Conservation (phyloP, 2,888 invertebrate genomes). For the Drosophila nr. perissopoda region DNA sequence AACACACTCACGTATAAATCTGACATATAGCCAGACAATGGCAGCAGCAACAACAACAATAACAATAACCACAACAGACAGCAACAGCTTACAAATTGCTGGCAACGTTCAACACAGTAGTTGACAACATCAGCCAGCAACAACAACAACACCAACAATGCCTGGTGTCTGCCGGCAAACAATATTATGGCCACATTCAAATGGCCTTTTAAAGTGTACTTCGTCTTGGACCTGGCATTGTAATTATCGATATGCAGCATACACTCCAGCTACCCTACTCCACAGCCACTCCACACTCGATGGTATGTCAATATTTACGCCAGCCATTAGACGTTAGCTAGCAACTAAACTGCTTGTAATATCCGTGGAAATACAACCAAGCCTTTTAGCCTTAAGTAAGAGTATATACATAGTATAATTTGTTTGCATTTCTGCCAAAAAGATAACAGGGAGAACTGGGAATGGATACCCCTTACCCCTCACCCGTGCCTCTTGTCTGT, state of each 20-base stretch:
- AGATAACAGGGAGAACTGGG: not conserved
- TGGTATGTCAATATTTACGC: constrained; percentile 62
- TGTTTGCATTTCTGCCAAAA: constrained; percentile 47
- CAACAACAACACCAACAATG: constrained; percentile 18
- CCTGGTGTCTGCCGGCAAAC: constrained; percentile 41
- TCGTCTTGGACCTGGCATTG: constrained; percentile 42
- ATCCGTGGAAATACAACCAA: constrained; percentile 50
- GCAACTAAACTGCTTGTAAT: constrained; percentile 56
- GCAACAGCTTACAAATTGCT: constrained; percentile 59
- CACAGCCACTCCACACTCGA: not conserved
- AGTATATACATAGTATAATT: constrained; percentile 16
- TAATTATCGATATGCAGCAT: constrained; percentile 41
- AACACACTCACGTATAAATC: constrained; percentile 46
- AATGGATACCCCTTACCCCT: not conserved
- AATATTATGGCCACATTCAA: constrained; percentile 44
- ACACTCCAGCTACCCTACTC: not conserved
- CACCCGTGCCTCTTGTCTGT: not conserved
- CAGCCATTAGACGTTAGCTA: constrained; percentile 39
- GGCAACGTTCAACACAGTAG: constrained; percentile 56
- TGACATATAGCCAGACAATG: constrained; percentile 70
- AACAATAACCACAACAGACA: constrained; percentile 29
- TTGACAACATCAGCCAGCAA: constrained; percentile 52
- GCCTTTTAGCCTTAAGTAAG: constrained; percentile 22
- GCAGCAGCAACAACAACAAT: constrained; percentile 33
- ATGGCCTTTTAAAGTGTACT: constrained; percentile 37